These are phyloP conservation scores for Pelobates cultripes DNA, from an alignment of 2,797 vertebrate genomes.

Conservation along the genomic window DNA sequence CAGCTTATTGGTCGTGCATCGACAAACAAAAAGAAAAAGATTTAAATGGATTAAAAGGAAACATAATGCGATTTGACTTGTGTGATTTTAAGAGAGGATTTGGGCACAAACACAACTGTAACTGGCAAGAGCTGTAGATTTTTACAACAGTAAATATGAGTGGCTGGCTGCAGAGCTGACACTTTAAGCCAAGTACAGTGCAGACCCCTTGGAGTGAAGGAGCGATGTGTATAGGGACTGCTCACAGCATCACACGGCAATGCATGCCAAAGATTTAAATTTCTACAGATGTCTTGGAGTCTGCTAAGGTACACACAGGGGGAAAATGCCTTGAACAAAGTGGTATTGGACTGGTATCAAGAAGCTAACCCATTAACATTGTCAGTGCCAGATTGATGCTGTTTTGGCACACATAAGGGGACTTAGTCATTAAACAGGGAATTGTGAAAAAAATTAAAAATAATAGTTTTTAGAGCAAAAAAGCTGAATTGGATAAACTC, in stretches of 20 bases:
- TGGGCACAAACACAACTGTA: background rate
- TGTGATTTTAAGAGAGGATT: background rate
- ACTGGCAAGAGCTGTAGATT: conserved; percentile 13
- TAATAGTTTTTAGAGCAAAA: too few species aligned
- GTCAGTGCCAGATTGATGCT: background rate
- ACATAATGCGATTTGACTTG: background rate
- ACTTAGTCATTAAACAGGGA: too few species aligned
- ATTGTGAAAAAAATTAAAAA: too few species aligned
- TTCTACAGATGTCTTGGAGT: conserved; percentile 46
- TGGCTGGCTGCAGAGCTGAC: conserved; percentile 7
- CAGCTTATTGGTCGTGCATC: background rate
- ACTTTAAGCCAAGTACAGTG: conserved; percentile 4
- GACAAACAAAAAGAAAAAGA: background rate
- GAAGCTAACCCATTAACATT: conserved; percentile 22
- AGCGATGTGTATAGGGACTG: background rate
- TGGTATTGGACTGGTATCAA: conserved; percentile 30
- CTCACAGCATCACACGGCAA: background rate
- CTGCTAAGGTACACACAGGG: conserved; percentile 12
- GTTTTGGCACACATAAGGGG: background rate
- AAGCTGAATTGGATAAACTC: too few species aligned
- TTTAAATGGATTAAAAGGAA: background rate
- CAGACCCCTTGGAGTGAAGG: conserved; percentile 6
- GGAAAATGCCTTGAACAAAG: conserved; percentile 35
- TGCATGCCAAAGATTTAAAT: conserved; percentile 39
- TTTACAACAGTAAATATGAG: conserved; percentile 7